A percentile compares a stretch with the other conserved stretches of the same genome.
Conservation (phyloP, 2,888 invertebrate genomes). For the Hemicrepidius hirtus region DNA sequence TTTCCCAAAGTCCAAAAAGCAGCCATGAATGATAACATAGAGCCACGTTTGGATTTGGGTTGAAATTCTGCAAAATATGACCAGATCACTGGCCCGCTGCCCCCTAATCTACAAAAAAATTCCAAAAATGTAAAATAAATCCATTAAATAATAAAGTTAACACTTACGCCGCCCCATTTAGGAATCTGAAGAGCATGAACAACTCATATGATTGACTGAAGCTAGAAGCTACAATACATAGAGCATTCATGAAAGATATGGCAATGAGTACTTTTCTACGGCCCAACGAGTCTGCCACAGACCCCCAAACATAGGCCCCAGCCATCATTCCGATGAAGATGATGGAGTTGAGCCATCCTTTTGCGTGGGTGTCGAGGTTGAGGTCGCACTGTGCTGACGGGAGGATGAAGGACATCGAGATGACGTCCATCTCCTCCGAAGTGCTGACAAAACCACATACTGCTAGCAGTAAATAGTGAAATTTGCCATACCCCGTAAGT, state of each 20-base stretch:
- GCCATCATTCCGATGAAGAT: conserved; percentile 90
- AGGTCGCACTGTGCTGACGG: conserved; percentile 96
- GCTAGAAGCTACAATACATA: conserved; percentile 93
- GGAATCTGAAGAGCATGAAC: conserved; percentile 92
- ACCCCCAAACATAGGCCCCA: conserved; percentile 95
- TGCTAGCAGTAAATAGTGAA: conserved; percentile 91
- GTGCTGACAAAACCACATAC: conserved; percentile 96
- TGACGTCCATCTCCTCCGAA: conserved; percentile 97
- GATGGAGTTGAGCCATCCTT: conserved; percentile 83
- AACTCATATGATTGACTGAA: conserved; percentile 91
- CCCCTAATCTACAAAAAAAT: conserved; percentile 81
- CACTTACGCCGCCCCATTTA: conserved; percentile 96
- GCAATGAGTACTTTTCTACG: conserved; percentile 91
- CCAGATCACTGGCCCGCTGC: conserved; percentile 95
- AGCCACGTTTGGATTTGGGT: conserved; percentile 91
- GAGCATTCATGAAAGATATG: conserved; percentile 91
- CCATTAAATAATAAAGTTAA: conserved; percentile 15
- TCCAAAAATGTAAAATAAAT: background rate
- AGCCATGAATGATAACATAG: conserved; percentile 95
- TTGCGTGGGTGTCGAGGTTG: conserved; percentile 87
- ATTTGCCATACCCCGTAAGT: conserved; percentile 90
- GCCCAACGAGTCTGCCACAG: conserved; percentile 91
- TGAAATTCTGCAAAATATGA: conserved; percentile 97
- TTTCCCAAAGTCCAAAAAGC: conserved; percentile 97
- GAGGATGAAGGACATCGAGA: conserved; percentile 95